Conservation (phyloP, 2,113 vertebrate genomes). For the Pholis gunnellus region DNA sequence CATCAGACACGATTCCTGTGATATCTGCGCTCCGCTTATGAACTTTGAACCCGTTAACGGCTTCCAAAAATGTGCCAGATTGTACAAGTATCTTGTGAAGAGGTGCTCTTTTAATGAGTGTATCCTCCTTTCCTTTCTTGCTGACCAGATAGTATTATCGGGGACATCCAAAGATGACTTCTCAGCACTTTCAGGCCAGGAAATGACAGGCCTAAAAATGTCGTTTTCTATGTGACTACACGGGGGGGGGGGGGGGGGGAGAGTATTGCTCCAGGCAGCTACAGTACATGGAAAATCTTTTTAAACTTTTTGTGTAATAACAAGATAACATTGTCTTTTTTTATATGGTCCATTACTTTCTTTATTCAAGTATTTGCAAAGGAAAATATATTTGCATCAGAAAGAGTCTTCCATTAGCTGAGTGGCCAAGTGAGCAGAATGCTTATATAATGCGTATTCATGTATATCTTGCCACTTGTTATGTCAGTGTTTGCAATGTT, state of each 20-base stretch:
- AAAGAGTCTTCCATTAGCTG: constrained; percentile 69
- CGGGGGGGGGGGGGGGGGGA: constrained; percentile 59
- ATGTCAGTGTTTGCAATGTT: constrained; percentile 53
- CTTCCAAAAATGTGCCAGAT: constrained; percentile 69
- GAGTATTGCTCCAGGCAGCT: constrained; percentile 83
- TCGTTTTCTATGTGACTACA: constrained; percentile 74
- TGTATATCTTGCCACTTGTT: constrained; percentile 59
- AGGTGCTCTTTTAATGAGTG: constrained; percentile 59
- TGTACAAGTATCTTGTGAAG: constrained; percentile 61
- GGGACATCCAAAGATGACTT: constrained; percentile 85
- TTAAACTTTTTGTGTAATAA: constrained; percentile 74
- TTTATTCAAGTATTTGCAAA: constrained; percentile 59
- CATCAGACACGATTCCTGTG: constrained; percentile 23
- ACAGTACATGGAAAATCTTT: constrained; percentile 63
- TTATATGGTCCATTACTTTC: constrained; percentile 63
- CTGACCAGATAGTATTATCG: constrained; percentile 72
- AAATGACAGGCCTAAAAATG: constrained; percentile 74
- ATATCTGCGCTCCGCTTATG: constrained; percentile 18
- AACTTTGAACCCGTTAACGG: constrained; percentile 47
- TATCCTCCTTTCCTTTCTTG: constrained; percentile 59
- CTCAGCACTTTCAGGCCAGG: constrained; percentile 86
- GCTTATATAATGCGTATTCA: constrained; percentile 61
- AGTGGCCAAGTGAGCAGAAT: constrained; percentile 55
- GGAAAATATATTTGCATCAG: constrained; percentile 52
- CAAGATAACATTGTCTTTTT: constrained; percentile 64